phyloP scores from a whole-genome alignment of 2,888 invertebrate species.

The Eristalis pertinax region DNA sequence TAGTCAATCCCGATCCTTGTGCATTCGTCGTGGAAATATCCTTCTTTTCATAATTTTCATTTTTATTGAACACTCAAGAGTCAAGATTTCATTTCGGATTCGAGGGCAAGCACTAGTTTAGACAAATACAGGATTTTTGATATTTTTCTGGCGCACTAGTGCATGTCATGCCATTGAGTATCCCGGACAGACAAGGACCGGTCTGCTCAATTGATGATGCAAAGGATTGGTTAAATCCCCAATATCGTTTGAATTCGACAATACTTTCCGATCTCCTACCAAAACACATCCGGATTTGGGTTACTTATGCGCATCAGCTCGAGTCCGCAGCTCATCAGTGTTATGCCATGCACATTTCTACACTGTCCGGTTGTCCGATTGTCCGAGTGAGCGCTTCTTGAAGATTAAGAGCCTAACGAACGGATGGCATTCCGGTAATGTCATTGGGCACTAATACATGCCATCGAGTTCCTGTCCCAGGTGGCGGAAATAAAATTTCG shows the following conservation, averaged over 20 bases:
- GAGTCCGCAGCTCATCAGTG: slow-evolving; percentile 30
- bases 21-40: slow-evolving; percentile 46
- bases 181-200: slow-evolving; percentile 9
- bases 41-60: slow-evolving; percentile 25
- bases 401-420: slow-evolving; percentile 4
- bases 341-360: slow-evolving; percentile 11
- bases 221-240: neutral
- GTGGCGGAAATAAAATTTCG: slow-evolving; percentile 67
- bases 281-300: slow-evolving; percentile 27
- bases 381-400: neutral
- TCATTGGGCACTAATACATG: slow-evolving; percentile 36
- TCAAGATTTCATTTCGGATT: slow-evolving; percentile 67
- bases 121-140: slow-evolving; percentile 34
- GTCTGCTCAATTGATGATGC: neutral
- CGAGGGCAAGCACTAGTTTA: slow-evolving; percentile 56
- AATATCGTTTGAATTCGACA: slow-evolving; percentile 24
- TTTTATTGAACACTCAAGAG: slow-evolving; percentile 66
- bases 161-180: neutral
- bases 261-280: neutral
- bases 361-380: slow-evolving; percentile 13
- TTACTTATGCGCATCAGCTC: slow-evolving; percentile 11
- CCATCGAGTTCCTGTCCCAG: slow-evolving; percentile 42
- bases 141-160: slow-evolving; percentile 37
- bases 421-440: slow-evolving; percentile 1
- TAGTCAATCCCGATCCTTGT: slow-evolving; percentile 68